Percentiles rank a stretch among this genome's conserved stretches.
phyloP scores from a whole-genome alignment of 2,113 vertebrate species.

The Tapirus terrestris region DNA sequence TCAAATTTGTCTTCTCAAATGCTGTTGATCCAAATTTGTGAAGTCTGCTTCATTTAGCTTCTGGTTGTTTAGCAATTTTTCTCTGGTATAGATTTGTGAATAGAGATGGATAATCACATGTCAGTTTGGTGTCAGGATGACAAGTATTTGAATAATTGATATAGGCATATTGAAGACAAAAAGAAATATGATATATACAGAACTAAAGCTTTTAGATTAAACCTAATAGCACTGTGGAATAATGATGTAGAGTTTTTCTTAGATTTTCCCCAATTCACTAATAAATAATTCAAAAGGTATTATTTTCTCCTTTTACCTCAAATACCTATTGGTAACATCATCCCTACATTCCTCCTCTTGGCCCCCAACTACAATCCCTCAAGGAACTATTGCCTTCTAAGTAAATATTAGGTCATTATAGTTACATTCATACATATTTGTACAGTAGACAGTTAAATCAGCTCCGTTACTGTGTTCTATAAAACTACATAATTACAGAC shows the following conservation, averaged over 20 bases:
- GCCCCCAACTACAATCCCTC: neutral
- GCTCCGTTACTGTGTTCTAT: conserved; percentile 39
- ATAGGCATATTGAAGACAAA: neutral
- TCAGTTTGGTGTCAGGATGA: neutral
- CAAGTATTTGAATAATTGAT: neutral
- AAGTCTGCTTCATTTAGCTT: neutral
- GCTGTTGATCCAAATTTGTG: neutral
- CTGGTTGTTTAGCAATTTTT: neutral
- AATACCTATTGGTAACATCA: conserved; percentile 24
- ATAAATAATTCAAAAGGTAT: conserved; percentile 47
- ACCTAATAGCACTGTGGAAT: neutral
- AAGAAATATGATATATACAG: neutral
- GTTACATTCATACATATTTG: conserved; percentile 48
- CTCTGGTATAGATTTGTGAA: conserved; percentile 22
- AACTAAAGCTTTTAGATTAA: neutral
- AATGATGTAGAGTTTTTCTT: neutral
- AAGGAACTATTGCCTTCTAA: conserved; percentile 49
- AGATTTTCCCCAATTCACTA: neutral
- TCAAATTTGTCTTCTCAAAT: neutral
- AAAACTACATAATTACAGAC: conserved; percentile 68
- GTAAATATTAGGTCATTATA: conserved; percentile 55
- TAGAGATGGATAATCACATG: neutral
- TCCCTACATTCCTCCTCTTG: neutral
- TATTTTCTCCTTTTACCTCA: conserved; percentile 21
- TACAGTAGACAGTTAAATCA: conserved; percentile 61